phyloP scores from a whole-genome alignment of 2,113 vertebrate species.

The Catharus bicknelli region DNA sequence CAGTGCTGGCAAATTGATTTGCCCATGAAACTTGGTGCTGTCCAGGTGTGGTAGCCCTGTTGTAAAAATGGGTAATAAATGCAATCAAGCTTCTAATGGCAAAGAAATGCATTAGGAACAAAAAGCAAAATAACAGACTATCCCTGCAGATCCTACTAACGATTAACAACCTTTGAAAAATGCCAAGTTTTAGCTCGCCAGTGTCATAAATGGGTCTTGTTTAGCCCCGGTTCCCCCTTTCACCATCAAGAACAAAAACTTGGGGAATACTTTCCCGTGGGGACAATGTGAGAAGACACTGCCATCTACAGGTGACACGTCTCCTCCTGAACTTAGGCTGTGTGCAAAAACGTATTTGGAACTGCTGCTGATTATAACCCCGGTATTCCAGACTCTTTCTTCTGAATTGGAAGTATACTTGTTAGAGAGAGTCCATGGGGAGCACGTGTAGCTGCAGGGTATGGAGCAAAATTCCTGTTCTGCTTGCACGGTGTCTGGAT shows the following conservation, averaged over 20 bases:
- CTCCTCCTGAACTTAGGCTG: accelerated
- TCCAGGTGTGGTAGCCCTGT: too few relatives aligned
- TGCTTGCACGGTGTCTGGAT: background rate
- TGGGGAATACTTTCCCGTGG: background rate
- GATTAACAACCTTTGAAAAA: background rate
- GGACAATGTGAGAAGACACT: background rate
- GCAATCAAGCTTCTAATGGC: background rate
- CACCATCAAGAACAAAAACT: background rate
- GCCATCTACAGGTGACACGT: constrained; percentile 15
- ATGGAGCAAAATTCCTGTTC: background rate
- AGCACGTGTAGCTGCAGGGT: background rate
- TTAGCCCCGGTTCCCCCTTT: accelerated
- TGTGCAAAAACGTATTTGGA: background rate
- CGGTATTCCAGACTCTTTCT: background rate
- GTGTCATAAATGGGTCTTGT: background rate
- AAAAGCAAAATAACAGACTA: background rate
- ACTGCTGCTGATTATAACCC: background rate
- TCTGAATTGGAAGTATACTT: background rate
- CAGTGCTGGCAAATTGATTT: background rate
- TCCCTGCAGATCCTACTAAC: background rate
- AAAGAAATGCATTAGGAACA: background rate
- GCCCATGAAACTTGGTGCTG: background rate
- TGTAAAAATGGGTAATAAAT: background rate
- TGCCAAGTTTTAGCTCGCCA: accelerated
- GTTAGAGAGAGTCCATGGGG: background rate